A percentile compares a stretch with the other conserved stretches of the same genome.
Conservation (phyloP, 2,797 vertebrate genomes). For the Dromococcyx pavoninus region DNA sequence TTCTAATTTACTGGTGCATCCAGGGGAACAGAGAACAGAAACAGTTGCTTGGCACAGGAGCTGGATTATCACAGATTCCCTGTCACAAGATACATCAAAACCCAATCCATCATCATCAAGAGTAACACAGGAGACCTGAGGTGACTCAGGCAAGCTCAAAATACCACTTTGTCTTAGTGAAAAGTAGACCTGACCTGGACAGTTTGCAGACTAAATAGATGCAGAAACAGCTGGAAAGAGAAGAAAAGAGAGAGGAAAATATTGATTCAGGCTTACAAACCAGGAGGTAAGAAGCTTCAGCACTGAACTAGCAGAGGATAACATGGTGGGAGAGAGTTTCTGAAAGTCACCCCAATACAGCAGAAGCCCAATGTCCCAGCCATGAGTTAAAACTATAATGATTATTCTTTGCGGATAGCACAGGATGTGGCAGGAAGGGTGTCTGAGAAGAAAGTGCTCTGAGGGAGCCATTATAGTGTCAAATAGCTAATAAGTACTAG, state of each 20-base stretch:
- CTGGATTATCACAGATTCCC: slow-evolving; percentile 21
- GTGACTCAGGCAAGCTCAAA: background rate
- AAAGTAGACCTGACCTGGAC: background rate
- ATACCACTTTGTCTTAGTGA: background rate
- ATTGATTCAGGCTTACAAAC: background rate
- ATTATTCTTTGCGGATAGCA: background rate
- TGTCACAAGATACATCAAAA: background rate
- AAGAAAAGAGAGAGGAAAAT: background rate
- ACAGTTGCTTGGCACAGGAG: background rate
- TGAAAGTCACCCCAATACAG: background rate
- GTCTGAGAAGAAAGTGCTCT: background rate
- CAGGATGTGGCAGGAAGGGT: rapidly evolving
- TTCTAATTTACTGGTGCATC: slow-evolving; percentile 11
- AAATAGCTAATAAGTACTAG: background rate
- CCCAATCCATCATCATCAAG: slow-evolving; percentile 22
- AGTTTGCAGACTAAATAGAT: background rate
- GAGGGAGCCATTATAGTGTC: background rate
- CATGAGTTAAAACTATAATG: background rate
- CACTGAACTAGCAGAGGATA: background rate
- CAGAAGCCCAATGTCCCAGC: background rate
- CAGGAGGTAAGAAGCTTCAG: background rate
- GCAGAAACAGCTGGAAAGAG: background rate
- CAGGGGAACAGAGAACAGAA: slow-evolving; percentile 2
- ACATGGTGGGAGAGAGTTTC: background rate
- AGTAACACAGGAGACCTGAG: background rate